A percentile compares a stretch with the other conserved stretches of the same genome.
phyloP scores from a whole-genome alignment of 1,140 invertebrate species.

The Euborellia annulipes region DNA sequence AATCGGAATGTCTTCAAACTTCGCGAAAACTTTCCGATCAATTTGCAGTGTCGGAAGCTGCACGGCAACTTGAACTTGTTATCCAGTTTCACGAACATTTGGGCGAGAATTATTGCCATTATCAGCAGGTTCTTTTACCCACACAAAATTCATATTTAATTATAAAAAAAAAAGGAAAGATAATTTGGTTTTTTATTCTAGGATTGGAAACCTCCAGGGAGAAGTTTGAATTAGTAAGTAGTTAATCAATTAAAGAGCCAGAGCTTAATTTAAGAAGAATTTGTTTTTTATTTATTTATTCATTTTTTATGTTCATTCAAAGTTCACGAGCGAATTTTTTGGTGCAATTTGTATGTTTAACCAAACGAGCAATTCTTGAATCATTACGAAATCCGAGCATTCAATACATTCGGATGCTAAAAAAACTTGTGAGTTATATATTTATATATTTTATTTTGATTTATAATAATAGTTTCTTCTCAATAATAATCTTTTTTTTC shows the following conservation, averaged over 20 bases:
- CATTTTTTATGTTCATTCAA: no score
- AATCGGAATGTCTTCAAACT: constrained; percentile 42
- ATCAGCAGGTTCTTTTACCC: constrained; percentile 20
- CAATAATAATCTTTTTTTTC: constrained; percentile 13
- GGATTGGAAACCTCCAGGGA: constrained; percentile 2
- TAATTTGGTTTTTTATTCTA: constrained; percentile 1
- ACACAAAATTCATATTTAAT: no score
- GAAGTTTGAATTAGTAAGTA: constrained; percentile 9
- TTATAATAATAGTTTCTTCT: constrained; percentile 1
- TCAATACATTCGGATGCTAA: constrained; percentile 48
- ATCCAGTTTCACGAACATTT: constrained; percentile 41
- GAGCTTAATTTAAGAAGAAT: no score
- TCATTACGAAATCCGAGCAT: constrained; percentile 53
- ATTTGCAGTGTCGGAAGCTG: constrained; percentile 57
- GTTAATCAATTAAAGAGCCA: background rate
- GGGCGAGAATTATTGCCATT: constrained; percentile 24
- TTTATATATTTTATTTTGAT: background rate
- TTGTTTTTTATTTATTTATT: no score
- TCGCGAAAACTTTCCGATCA: constrained; percentile 58
- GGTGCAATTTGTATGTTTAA: constrained; percentile 48
- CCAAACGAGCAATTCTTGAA: constrained; percentile 47
- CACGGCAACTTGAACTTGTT: constrained; percentile 52
- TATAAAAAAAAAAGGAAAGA: constrained; percentile 4
- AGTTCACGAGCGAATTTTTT: constrained; percentile 11
- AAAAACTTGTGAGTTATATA: constrained; percentile 52